A percentile compares a stretch with the other conserved stretches of the same genome.
phyloP scores from a whole-genome alignment of 2,113 vertebrate species.

The Trogon melanurus region DNA sequence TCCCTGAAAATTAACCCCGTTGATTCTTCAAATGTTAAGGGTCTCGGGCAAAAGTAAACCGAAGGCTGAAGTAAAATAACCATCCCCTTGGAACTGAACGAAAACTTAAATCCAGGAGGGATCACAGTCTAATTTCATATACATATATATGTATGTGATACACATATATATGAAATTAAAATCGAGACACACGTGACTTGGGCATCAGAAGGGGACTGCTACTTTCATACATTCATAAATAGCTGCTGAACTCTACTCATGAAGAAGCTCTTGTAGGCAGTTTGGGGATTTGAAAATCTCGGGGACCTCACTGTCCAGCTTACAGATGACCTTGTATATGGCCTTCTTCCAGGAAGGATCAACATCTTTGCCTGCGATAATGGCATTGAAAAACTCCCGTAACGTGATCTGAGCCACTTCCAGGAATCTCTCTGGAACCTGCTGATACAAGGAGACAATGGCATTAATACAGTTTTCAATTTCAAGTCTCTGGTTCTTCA shows the following conservation, averaged over 20 bases:
- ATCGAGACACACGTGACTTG: slow-evolving; percentile 74
- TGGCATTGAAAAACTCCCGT: slow-evolving; percentile 99
- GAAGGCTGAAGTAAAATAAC: slow-evolving; percentile 80
- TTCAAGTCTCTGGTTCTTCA: slow-evolving; percentile 86
- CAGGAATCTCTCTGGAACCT: slow-evolving; percentile 99
- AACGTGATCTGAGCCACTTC: slow-evolving; percentile 98
- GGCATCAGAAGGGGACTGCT: slow-evolving; percentile 78
- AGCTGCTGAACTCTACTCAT: slow-evolving; percentile 89
- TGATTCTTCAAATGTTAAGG: slow-evolving; percentile 80
- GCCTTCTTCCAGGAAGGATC: slow-evolving; percentile 99
- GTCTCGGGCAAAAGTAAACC: slow-evolving; percentile 80
- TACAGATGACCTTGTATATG: slow-evolving; percentile 99
- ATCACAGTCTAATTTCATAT: slow-evolving; percentile 74
- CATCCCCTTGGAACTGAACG: slow-evolving; percentile 71
- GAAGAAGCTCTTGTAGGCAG: slow-evolving; percentile 99
- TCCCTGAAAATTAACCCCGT: slow-evolving; percentile 80
- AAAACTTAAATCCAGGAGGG: slow-evolving; percentile 68
- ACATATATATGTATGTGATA: slow-evolving; percentile 74
- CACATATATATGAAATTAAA: slow-evolving; percentile 77
- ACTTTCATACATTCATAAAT: slow-evolving; percentile 86
- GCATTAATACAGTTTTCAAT: slow-evolving; percentile 90
- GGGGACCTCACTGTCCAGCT: slow-evolving; percentile 98
- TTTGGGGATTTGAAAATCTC: slow-evolving; percentile 99
- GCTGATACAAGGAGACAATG: slow-evolving; percentile 83
- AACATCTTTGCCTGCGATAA: slow-evolving; percentile 97